Base-by-base conservation (phyloP, 2,888 invertebrate species). In the Diaperis boleti region DNA sequence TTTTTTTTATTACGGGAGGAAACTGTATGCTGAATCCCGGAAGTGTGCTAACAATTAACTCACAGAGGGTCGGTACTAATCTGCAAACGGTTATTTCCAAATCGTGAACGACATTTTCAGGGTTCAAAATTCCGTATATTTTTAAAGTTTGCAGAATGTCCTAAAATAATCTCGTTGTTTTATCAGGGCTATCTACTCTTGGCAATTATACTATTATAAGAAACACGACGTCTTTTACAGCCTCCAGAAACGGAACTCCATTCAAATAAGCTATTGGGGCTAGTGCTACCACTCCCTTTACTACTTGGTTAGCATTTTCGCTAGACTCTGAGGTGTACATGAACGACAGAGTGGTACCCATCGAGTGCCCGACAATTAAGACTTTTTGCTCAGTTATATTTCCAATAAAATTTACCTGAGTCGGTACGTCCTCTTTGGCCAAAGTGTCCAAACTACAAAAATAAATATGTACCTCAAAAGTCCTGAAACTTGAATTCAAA, bases 401-500 rank as follows among this genome's bases (percentile, higher is more conserved):
- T 3, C 17, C 1, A n/a, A 50, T 15, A 37, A 50, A 50, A 17
- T 50, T 13, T 17, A 50, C 2, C 18, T 31, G 15, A 5, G 35
- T 10, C 1, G 8, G 4, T 8, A 33, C 1, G 8, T 50, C 50
- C 6, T 35, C 15, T 1, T 10, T 17, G 8, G 31, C 31, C 1
- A 50, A 31, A 15, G n/a, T 18, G 10, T 50, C 50, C 18, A 50
- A 20, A 18, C 50, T 50, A 18, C n/a, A n/a, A n/a, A n/a, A n/a
- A n/a, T n/a, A 31, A 49, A 49, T 22, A 6, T 22, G 4, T 22
- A 4, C 7, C 5, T 22, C 7, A 22, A 4, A 22, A 22, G 22
- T 0, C n/a, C n/a, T n/a, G n/a, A n/a, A n/a, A n/a, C n/a, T n/a
- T n/a, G 20, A 20, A 20, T 3, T 4, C 6, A 20, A 31, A 14